Evolutionary conservation across 2,113 vertebrate species (phyloP).

Genomic region (Neotoma lepida): DNA sequence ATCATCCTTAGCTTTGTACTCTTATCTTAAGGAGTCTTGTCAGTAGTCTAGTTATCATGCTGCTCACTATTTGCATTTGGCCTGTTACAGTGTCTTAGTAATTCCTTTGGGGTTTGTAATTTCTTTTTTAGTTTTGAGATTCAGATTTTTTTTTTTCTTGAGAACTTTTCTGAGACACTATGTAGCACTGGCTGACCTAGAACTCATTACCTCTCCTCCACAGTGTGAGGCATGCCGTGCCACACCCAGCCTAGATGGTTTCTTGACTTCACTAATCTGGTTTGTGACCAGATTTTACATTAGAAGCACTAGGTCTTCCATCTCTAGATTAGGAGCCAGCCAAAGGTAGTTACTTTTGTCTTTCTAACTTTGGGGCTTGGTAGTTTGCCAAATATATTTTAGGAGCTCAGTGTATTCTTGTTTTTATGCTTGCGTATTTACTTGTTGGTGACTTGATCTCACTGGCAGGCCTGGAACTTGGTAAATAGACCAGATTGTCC

Average conservation of each 20-base stretch:
- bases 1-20: not conserved
- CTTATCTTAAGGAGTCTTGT: not conserved
- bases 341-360: not conserved
- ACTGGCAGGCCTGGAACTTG: not conserved
- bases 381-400: not conserved
- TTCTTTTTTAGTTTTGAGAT: not conserved
- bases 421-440: not conserved
- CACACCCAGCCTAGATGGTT: not conserved
- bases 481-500: not conserved
- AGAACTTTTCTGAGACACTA: not conserved
- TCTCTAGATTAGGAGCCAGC: not conserved
- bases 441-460: not conserved
- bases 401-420: not conserved
- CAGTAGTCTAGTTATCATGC: not conserved
- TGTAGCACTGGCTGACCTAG: not conserved
- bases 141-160: not conserved
- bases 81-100: not conserved
- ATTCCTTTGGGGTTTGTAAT: not conserved
- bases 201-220: not conserved
- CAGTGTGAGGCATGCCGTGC: not conserved
- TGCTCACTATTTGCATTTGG: not conserved
- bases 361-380: not conserved
- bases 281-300: constrained; percentile 18
- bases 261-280: not conserved
- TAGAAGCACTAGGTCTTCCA: not conserved